A percentile compares a stretch with the other conserved stretches of the same genome.
Conservation (phyloP, 2,888 invertebrate species). For the Myathropa florea region DNA sequence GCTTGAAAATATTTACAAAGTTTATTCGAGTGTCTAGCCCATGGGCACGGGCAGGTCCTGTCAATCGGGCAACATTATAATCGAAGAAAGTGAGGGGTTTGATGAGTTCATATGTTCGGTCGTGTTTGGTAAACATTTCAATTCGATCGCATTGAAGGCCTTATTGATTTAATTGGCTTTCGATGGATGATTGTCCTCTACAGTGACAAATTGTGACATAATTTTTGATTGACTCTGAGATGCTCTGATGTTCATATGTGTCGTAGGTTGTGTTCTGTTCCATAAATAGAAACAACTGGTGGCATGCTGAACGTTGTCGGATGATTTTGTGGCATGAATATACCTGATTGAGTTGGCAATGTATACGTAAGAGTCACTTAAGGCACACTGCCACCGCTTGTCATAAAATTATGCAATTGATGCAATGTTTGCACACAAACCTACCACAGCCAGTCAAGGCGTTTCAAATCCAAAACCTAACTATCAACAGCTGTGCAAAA, state of each 20-base stretch:
- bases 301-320: neutral
- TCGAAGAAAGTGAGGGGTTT: neutral
- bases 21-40: slow-evolving; percentile 19
- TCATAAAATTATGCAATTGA: no score
- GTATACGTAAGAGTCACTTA: no score
- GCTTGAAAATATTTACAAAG: slow-evolving; percentile 24
- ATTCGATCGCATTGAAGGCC: neutral
- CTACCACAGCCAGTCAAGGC: no score
- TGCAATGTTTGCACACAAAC: no score
- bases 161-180: neutral
- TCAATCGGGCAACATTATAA: neutral
- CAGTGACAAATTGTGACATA: neutral
- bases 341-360: neutral
- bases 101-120: neutral
- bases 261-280: neutral
- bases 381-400: no score
- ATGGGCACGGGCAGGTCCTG: neutral
- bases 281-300: neutral
- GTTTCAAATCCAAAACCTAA: no score
- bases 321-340: neutral
- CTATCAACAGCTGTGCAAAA: no score
- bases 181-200: neutral
- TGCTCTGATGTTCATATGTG: neutral
- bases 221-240: neutral
- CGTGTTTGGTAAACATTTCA: slow-evolving; percentile 1